Evolutionary conservation across 2,888 invertebrate genomes (phyloP), one percentile per base, ranked within the genome.

Genomic region (Blastobasis adustella): DNA sequence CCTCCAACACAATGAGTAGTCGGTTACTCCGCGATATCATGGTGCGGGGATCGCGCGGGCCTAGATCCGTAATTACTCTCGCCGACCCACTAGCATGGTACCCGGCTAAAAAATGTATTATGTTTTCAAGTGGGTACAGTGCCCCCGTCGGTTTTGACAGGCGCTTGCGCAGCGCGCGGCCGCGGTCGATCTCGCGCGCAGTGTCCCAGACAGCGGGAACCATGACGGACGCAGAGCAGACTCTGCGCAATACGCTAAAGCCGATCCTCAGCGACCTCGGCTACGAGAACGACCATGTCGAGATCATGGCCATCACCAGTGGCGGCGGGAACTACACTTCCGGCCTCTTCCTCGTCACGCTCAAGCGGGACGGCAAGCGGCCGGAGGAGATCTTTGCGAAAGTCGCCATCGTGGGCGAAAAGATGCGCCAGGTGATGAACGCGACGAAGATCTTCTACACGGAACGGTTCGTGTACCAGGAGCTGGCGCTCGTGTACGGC

Each of bases 301-400:
- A 60, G n/a, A 23, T 73, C 5, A 61, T 58, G 23, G 52, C 64
- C 5, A 55, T 74, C 10, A 67, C 56, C n/a, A 71, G 70, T 54
- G 75, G 66, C 6, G 78, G 76, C 6, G 71, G 69, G 1, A 78
- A 78, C 55, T 73, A 68, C 52, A 74, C 77, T 5, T 74, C 77
- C 4, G 56, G 57, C 0, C 57, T 78, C 4, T 76, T 60, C 49
- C 55, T 63, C n/a, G 61, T 60, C 4, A 66, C 59, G 0, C 54
- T 74, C 6, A 50, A 54, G 6, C 51, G 55, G 4, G 51, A 53
- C 4, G 45, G 52, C 1, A 57, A 53, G 45, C 53, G 64, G 10
- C 58, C 65, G 6, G 52, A 75, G 5, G 62, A 73, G 6, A 59
- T 77, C 1, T 79, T 79, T 57, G 73, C 71, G 0, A 79, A 79